phyloP scores from a whole-genome alignment of 2,113 vertebrate genomes.

The Sceloporus tristichus region DNA sequence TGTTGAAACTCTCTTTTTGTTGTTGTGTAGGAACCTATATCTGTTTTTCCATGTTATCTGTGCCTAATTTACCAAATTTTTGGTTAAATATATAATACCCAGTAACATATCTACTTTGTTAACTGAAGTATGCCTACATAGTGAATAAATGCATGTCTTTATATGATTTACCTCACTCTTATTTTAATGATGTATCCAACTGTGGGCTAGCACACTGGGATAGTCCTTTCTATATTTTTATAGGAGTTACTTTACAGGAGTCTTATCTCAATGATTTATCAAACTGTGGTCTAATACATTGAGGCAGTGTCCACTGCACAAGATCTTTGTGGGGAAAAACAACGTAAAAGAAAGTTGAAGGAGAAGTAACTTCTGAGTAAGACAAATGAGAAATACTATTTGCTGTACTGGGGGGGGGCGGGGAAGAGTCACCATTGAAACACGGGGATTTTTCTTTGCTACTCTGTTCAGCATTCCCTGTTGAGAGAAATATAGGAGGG shows the following conservation, averaged over 20 bases:
- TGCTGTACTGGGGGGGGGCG: not conserved
- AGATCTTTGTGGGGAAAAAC: not conserved
- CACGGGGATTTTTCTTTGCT: conserved; percentile 44
- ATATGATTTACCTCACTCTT: not conserved
- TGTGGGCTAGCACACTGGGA: not conserved
- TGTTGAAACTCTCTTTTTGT: no score
- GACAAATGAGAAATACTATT: not conserved
- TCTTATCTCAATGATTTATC: not conserved
- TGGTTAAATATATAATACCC: no score
- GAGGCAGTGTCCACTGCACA: not conserved
- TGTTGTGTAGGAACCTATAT: no score
- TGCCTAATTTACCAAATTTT: no score
- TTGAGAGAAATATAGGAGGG: conserved; percentile 51
- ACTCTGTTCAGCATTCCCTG: conserved; percentile 55
- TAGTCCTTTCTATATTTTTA: not conserved
- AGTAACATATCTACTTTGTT: no score
- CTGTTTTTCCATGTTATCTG: no score
- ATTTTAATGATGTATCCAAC: not conserved
- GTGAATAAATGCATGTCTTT: not conserved
- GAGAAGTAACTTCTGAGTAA: conserved; percentile 22
- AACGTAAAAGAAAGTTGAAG: not conserved
- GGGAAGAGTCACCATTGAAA: not conserved
- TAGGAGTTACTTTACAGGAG: not conserved
- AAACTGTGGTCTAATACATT: not conserved
- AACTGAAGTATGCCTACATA: no score